Percentiles rank a stretch among this genome's conserved stretches.
phyloP scores from a whole-genome alignment of 2,797 vertebrate genomes.

The Pantherophis vulpinus region DNA sequence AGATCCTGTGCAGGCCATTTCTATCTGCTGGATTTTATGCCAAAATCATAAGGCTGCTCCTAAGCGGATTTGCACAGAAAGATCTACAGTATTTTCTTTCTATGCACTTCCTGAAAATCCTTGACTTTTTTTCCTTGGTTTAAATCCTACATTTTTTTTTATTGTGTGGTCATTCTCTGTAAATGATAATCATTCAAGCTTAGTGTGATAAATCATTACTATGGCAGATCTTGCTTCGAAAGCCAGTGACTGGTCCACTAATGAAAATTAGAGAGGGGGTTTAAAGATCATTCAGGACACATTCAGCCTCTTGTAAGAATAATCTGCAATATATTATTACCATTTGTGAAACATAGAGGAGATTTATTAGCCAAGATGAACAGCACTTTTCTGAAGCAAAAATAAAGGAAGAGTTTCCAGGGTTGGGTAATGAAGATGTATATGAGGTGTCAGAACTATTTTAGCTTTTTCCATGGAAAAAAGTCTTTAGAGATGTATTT shows the following conservation, averaged over 20 bases:
- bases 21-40: not conserved
- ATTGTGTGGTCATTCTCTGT: not conserved
- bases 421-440: not conserved
- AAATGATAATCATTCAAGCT: not conserved
- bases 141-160: not conserved
- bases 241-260: not conserved
- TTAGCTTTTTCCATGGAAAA: not conserved
- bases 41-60: not conserved
- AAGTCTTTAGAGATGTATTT: not conserved
- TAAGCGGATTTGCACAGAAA: not conserved
- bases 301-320: not conserved
- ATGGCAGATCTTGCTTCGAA: not conserved
- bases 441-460: not conserved
- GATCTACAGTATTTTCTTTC: not conserved
- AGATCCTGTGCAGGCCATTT: not conserved
- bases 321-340: not conserved
- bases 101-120: not conserved
- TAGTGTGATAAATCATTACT: not conserved
- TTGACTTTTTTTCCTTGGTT: not conserved
- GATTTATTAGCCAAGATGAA: not conserved
- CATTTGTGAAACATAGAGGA: not conserved
- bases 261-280: not conserved
- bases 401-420: not conserved
- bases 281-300: not conserved
- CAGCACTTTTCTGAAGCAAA: not conserved